phyloP scores from a whole-genome alignment of 2,113 vertebrate genomes.

The Rhegmatorhina hoffmannsi region DNA sequence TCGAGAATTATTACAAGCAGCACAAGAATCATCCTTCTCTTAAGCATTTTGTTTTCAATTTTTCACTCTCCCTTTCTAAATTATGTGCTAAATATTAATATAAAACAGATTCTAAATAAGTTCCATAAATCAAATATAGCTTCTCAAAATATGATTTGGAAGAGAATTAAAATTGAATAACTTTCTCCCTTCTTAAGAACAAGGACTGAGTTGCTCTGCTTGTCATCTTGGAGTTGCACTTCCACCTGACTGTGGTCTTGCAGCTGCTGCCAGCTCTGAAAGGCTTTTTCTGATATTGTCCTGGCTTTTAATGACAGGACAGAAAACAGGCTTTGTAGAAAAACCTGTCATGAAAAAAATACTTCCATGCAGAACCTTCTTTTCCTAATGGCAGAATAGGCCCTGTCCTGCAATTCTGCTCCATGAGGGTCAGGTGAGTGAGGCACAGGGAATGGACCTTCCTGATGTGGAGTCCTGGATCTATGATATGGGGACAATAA shows the following conservation, averaged over 20 bases:
- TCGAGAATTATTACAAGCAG: not conserved
- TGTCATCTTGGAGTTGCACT: not conserved
- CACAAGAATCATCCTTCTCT: not conserved
- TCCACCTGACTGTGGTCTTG: not conserved
- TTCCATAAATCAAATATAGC: not conserved
- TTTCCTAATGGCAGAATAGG: not conserved
- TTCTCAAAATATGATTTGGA: not conserved
- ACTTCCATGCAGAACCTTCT: not conserved
- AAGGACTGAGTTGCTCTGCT: not conserved
- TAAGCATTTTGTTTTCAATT: not conserved
- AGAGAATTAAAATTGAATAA: not conserved
- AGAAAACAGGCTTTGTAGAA: not conserved
- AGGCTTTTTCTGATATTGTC: not conserved
- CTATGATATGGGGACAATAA: not conserved
- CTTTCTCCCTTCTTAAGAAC: not conserved
- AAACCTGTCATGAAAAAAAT: not conserved
- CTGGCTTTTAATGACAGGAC: not conserved
- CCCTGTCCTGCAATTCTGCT: not conserved
- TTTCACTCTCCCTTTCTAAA: not conserved
- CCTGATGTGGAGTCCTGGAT: not conserved
- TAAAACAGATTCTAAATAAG: not conserved
- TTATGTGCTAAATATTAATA: not conserved
- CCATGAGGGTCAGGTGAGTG: not conserved
- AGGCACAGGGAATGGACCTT: not conserved
- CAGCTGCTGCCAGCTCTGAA: not conserved